phyloP scores from a whole-genome alignment of 1,140 invertebrate species.

The Parapsyche elsis region DNA sequence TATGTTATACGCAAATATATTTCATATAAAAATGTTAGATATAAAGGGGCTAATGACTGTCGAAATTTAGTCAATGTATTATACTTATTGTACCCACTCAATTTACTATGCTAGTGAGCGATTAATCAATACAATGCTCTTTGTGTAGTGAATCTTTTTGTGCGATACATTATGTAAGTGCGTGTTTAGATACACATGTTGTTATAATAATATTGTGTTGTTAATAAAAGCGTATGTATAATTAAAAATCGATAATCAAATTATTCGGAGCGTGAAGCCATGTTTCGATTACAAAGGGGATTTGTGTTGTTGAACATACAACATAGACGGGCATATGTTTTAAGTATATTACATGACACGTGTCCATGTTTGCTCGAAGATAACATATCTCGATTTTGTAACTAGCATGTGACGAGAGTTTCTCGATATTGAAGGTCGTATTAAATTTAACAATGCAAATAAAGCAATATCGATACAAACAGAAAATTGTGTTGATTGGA shows the following conservation, averaged over 20 bases:
- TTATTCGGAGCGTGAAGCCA: background rate
- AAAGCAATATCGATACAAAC: too few species aligned
- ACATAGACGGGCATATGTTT: background rate
- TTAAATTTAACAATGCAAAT: too few species aligned
- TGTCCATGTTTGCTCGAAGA: conserved; percentile 11
- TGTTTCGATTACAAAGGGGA: conserved; percentile 6
- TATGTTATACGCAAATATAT: background rate
- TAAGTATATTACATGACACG: background rate
- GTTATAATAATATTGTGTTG: too few species aligned
- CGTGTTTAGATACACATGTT: too few species aligned
- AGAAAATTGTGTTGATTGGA: too few species aligned
- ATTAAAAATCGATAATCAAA: conserved; percentile 13
- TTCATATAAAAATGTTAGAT: background rate
- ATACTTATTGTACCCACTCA: background rate
- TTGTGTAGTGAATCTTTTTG: conserved; percentile 1
- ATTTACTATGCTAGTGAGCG: background rate
- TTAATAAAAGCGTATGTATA: background rate
- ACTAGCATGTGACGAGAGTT: background rate
- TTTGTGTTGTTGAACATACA: conserved; percentile 17
- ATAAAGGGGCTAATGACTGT: background rate
- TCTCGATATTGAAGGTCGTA: background rate
- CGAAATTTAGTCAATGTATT: background rate
- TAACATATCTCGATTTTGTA: conserved; percentile 17
- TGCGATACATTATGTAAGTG: background rate
- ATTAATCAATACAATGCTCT: conserved; percentile 9